phyloP scores from a whole-genome alignment of 2,797 vertebrate species.

The Sebastiscus tertius region DNA sequence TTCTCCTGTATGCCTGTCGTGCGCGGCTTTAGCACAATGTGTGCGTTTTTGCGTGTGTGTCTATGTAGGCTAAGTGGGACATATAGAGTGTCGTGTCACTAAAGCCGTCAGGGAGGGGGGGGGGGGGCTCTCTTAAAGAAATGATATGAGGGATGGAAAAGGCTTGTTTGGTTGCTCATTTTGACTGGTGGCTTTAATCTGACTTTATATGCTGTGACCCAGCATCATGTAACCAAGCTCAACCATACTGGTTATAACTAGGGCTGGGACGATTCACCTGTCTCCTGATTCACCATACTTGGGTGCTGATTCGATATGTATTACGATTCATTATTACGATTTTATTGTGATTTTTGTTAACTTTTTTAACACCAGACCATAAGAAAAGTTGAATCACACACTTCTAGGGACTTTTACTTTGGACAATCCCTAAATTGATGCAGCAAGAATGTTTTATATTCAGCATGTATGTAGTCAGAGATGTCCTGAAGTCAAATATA shows the following conservation, averaged over 20 bases:
- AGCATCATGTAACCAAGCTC: slow-evolving; percentile 11
- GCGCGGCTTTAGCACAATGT: slow-evolving; percentile 31
- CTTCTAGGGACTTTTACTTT: too few relatives aligned
- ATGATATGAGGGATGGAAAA: neutral
- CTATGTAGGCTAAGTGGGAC: neutral
- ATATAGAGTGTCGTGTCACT: slow-evolving; percentile 17
- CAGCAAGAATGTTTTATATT: too few relatives aligned
- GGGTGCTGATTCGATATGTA: too few relatives aligned
- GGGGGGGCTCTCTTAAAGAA: slow-evolving; percentile 17
- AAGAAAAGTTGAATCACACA: too few relatives aligned
- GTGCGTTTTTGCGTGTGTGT: slow-evolving; percentile 11
- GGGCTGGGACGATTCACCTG: too few relatives aligned
- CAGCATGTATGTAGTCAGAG: too few relatives aligned
- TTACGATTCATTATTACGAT: too few relatives aligned
- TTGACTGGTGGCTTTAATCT: slow-evolving; percentile 40
- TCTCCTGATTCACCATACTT: too few relatives aligned
- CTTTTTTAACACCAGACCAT: too few relatives aligned
- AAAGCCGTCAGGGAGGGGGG: neutral
- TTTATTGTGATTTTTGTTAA: too few relatives aligned
- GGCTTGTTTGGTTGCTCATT: slow-evolving; percentile 33
- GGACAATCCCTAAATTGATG: too few relatives aligned
- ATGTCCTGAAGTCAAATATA: too few relatives aligned
- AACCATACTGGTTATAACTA: slow-evolving; percentile 4
- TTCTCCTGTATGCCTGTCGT: slow-evolving; percentile 29
- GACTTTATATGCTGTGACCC: slow-evolving; percentile 13